These are phyloP conservation scores for Phthorimaea operculella DNA, from an alignment of 1,140 invertebrate species.

Conservation along the genomic window DNA sequence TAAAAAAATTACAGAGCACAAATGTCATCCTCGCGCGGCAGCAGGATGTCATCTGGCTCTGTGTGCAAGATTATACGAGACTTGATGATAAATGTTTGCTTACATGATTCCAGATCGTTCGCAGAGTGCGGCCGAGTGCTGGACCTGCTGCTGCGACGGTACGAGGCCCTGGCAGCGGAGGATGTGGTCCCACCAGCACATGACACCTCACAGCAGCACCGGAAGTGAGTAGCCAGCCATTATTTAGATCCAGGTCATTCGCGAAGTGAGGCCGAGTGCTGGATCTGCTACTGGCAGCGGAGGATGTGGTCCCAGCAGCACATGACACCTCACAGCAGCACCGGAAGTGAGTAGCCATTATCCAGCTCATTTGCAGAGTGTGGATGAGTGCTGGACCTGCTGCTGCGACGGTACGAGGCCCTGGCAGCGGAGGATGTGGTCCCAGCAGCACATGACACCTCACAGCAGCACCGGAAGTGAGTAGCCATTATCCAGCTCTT, in stretches of 20 bases:
- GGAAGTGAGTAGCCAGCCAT: constrained; percentile 73
- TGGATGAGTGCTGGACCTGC: constrained; percentile 82
- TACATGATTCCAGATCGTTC: constrained; percentile 69
- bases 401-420: constrained; percentile 83
- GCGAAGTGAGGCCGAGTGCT: too few relatives aligned
- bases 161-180: constrained; percentile 74
- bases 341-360: constrained; percentile 71
- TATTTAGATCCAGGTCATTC: too few relatives aligned
- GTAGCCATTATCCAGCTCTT: constrained; percentile 28
- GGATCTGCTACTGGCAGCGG: constrained; percentile 75
- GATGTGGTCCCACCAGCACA: constrained; percentile 64
- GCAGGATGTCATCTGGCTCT: too few relatives aligned
- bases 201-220: constrained; percentile 74
- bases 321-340: constrained; percentile 74
- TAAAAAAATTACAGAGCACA: too few relatives aligned
- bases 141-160: constrained; percentile 82
- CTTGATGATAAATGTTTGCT: too few relatives aligned
- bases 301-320: constrained; percentile 63
- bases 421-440: constrained; percentile 69
- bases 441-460: constrained; percentile 62
- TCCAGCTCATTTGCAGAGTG: constrained; percentile 81
- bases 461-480: constrained; percentile 81
- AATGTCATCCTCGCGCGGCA: too few relatives aligned
- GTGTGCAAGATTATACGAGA: too few relatives aligned
- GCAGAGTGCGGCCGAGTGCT: constrained; percentile 85